These are phyloP conservation scores for Pangasius mekongensis DNA, from an alignment of 2,797 vertebrate species.

Conservation along the genomic window DNA sequence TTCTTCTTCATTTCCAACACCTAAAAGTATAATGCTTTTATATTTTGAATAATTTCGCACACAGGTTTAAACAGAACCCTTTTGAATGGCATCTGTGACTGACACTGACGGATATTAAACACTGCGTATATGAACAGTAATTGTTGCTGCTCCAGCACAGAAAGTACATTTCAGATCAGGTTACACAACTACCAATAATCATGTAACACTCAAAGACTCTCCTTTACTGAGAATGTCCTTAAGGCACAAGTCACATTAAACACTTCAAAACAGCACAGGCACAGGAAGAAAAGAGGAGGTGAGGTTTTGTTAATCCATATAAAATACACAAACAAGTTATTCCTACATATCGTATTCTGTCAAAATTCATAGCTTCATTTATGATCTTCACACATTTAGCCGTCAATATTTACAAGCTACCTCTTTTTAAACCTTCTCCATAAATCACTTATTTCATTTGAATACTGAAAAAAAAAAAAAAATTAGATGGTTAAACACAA, in stretches of 20 bases:
- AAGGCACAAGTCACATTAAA: constrained; percentile 21
- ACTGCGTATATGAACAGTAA: neutral
- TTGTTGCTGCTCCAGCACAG: neutral
- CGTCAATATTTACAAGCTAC: constrained; percentile 26
- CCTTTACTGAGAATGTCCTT: constrained; percentile 1
- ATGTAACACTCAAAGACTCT: neutral
- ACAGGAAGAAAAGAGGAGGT: neutral
- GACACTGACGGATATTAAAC: neutral
- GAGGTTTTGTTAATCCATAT: constrained; percentile 24
- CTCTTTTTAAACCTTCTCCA: neutral
- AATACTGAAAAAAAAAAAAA: constrained; percentile 1
- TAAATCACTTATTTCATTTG: neutral
- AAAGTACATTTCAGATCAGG: neutral
- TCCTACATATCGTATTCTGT: neutral
- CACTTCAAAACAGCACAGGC: neutral
- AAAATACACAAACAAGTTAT: constrained; percentile 3
- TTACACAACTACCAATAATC: neutral
- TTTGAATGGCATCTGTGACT: neutral
- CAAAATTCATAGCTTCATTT: neutral
- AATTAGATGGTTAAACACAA: constrained; percentile 26
- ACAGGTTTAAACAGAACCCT: neutral
- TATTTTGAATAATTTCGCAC: neutral
- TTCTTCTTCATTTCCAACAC: neutral
- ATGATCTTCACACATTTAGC: neutral
- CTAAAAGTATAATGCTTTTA: neutral